phyloP scores from a whole-genome alignment of 2,797 vertebrate genomes.

The Crenuchus spilurus region DNA sequence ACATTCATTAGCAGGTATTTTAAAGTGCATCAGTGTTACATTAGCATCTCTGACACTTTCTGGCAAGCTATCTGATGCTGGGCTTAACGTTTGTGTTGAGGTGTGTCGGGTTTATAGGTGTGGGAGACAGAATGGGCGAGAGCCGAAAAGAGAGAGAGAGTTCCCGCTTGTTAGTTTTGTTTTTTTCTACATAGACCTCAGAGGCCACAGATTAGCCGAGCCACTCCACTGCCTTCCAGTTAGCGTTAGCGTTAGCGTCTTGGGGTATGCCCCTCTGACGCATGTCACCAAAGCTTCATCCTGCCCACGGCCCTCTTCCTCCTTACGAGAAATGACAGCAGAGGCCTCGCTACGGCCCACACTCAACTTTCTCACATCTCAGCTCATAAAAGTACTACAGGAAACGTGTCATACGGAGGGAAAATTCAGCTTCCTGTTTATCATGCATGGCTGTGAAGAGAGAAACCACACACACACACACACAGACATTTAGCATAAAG shows the following conservation, averaged over 20 bases:
- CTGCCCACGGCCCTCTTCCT: conserved; percentile 67
- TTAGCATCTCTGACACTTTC: neutral
- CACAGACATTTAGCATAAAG: neutral
- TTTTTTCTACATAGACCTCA: neutral
- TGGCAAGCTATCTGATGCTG: neutral
- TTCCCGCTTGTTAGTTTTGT: conserved; percentile 13
- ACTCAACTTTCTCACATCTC: conserved; percentile 48
- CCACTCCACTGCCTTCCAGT: conserved; percentile 49
- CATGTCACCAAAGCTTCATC: conserved; percentile 76
- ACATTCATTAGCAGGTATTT: too few relatives aligned
- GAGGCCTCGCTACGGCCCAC: conserved; percentile 67
- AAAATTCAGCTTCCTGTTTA: conserved; percentile 80
- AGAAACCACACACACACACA: conserved; percentile 40
- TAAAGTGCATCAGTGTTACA: too few relatives aligned
- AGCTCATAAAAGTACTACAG: conserved; percentile 70
- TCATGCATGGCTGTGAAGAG: conserved; percentile 55
- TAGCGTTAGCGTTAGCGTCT: conserved; percentile 45
- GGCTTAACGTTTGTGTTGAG: neutral
- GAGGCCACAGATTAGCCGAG: neutral
- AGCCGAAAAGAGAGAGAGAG: neutral
- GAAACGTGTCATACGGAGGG: conserved; percentile 82
- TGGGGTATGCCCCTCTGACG: conserved; percentile 76
- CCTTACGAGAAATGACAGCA: conserved; percentile 65
- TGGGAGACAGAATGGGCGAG: conserved; percentile 14
- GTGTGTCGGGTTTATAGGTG: neutral